phyloP scores from a whole-genome alignment of 2,888 invertebrate species.

The Drosophila eohydei region DNA sequence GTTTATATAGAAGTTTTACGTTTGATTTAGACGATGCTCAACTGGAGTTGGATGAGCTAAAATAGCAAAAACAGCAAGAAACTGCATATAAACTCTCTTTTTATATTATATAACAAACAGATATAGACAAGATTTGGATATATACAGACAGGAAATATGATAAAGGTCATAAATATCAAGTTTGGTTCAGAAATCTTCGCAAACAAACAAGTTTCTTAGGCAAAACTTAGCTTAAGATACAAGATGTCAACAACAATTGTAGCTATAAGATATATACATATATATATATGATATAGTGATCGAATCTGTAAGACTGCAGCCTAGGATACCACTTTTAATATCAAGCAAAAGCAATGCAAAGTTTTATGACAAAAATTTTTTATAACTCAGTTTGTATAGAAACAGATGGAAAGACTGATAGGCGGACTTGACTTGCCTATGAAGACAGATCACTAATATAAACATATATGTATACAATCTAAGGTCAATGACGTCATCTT shows the following conservation, averaged over 20 bases:
- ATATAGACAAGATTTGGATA: neutral
- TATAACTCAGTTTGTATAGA: neutral
- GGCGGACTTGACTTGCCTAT: neutral
- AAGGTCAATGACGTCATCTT: constrained; percentile 15
- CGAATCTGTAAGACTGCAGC: neutral
- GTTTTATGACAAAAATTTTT: neutral
- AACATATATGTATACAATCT: neutral
- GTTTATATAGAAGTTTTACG: neutral
- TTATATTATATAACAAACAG: neutral
- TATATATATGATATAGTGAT: neutral
- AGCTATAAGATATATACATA: neutral
- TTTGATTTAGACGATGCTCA: neutral
- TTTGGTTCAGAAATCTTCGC: neutral
- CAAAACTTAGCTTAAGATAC: neutral
- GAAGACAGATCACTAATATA: neutral
- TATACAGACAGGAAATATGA: neutral
- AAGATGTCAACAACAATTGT: neutral
- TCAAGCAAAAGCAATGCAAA: neutral
- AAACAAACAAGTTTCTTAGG: neutral
- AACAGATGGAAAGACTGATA: neutral
- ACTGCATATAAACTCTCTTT: neutral
- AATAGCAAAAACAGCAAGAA: neutral
- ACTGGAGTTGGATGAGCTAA: too few species aligned
- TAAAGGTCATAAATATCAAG: neutral
- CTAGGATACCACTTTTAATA: neutral